These are phyloP conservation scores for Drosophila ezoana DNA, from an alignment of 2,888 invertebrate species.

Conservation along the genomic window DNA sequence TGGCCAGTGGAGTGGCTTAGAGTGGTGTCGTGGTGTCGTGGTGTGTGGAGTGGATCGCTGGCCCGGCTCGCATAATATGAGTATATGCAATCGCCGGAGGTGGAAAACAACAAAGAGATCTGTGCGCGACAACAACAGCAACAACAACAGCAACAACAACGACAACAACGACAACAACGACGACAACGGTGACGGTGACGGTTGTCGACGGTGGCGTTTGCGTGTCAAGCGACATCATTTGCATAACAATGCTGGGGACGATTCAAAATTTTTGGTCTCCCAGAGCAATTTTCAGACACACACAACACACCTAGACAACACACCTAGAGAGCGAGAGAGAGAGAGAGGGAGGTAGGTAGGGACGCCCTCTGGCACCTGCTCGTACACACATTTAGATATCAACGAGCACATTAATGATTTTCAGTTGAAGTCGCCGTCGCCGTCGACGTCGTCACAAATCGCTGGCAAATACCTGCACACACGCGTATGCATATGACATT, in stretches of 20 bases:
- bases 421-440: conserved; percentile 46
- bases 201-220: conserved; percentile 73
- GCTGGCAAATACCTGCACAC: conserved; percentile 59
- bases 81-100: conserved; percentile 65
- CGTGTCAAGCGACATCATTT: conserved; percentile 84
- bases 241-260: conserved; percentile 85
- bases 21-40: conserved; percentile 26
- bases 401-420: conserved; percentile 61
- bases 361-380: conserved; percentile 69
- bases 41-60: conserved; percentile 26
- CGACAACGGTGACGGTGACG: conserved; percentile 27
- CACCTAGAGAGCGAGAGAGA: conserved; percentile 4
- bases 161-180: conserved; percentile 8
- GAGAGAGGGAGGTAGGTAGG: conserved; percentile 13
- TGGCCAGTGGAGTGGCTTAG: conserved; percentile 17
- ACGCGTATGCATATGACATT: conserved; percentile 71
- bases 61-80: conserved; percentile 48
- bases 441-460: conserved; percentile 56
- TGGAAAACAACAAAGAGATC: conserved; percentile 72
- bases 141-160: conserved; percentile 1
- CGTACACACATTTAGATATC: conserved; percentile 49
- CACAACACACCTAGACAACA: conserved; percentile 16
- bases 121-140: conserved; percentile 63
- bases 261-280: conserved; percentile 78
- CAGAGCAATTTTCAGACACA: conserved; percentile 72